These are phyloP conservation scores for Leucoraja erinaceus DNA, from an alignment of 2,113 vertebrate genomes.

Conservation along the genomic window DNA sequence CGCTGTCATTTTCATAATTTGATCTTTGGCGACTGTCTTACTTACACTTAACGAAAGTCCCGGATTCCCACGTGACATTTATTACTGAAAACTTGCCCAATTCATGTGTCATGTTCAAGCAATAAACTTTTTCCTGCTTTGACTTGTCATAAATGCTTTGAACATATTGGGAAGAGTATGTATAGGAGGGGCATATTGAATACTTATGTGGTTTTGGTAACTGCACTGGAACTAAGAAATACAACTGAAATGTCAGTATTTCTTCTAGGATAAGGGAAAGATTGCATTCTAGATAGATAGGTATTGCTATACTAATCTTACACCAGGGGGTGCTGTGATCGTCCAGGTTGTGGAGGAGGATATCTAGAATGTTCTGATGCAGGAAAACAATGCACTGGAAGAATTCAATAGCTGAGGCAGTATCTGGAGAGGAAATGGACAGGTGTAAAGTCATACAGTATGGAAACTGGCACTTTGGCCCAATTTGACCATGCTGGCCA, in stretches of 20 bases:
- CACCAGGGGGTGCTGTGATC: neutral
- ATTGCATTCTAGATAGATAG: neutral
- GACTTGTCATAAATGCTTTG: neutral
- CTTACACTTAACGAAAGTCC: no score
- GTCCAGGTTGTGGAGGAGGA: neutral
- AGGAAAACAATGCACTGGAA: no score
- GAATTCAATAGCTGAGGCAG: no score
- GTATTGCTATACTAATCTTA: neutral
- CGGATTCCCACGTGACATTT: neutral
- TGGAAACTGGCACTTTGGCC: no score
- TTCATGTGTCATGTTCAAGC: neutral
- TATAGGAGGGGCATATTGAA: neutral
- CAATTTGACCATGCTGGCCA: no score
- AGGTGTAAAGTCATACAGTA: no score
- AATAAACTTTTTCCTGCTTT: neutral
- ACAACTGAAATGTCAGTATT: neutral
- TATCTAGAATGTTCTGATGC: no score
- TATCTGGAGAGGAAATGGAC: no score
- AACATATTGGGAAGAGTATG: neutral
- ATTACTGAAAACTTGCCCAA: neutral
- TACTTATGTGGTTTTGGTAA: neutral
- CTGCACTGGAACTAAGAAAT: neutral
- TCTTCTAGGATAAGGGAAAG: neutral
- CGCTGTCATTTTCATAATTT: no score
- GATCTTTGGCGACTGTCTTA: no score